Conservation (phyloP, 2,888 invertebrate species). For the Cremastinae sp. region DNA sequence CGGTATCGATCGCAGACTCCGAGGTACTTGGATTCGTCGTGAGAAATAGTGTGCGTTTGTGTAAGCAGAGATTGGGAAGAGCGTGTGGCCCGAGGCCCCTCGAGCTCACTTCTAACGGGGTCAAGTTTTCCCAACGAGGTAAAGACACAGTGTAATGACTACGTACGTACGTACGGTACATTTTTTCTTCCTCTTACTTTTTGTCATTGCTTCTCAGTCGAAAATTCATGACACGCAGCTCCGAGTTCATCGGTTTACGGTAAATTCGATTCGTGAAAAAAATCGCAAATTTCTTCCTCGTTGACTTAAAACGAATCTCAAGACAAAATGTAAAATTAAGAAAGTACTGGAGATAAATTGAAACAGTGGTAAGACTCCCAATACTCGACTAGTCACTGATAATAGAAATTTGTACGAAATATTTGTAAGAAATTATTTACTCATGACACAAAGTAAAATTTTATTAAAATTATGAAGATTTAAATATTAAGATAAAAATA, state of each 20-base stretch:
- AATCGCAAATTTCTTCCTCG: not conserved
- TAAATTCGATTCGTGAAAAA: slow-evolving; percentile 6
- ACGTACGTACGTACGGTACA: slow-evolving; percentile 39
- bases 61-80: slow-evolving; percentile 28
- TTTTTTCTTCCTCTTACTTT: not conserved
- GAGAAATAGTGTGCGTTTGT: slow-evolving; percentile 12
- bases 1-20: slow-evolving; percentile 6
- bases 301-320: not conserved
- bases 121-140: slow-evolving; percentile 66
- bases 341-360: no score
- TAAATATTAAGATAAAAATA: no score
- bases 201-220: slow-evolving; percentile 3
- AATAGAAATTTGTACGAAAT: no score
- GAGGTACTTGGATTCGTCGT: slow-evolving; percentile 1
- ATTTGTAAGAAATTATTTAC: no score
- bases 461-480: no score
- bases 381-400: no score
- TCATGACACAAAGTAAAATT: no score
- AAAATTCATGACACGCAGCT: slow-evolving; percentile 12
- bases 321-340: no score
- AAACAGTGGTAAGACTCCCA: no score
- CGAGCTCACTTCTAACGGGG: slow-evolving; percentile 63
- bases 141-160: slow-evolving; percentile 17
- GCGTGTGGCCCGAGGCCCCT: slow-evolving; percentile 17
- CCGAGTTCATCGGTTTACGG: not conserved